A percentile compares a stretch with the other conserved stretches of the same genome.
Evolutionary conservation across 1,140 invertebrate genomes (phyloP).

Genomic region (Cyclargus thomasi): DNA sequence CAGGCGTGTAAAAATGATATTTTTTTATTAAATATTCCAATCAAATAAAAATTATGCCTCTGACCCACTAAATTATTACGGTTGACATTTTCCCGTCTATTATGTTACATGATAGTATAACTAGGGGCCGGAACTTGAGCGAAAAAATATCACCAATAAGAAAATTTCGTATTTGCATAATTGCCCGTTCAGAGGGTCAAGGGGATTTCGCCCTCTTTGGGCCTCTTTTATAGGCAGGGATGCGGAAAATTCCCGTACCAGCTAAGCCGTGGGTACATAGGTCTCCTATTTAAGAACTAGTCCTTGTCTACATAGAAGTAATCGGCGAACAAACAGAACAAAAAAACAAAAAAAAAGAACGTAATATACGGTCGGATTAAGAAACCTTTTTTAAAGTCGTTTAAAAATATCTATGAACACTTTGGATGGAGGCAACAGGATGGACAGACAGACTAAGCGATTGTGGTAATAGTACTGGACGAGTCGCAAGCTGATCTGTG

Average conservation of each 20-base stretch:
- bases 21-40: not conserved
- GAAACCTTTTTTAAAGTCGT: too few species aligned
- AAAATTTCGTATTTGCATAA: conserved; percentile 26
- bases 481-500: too few species aligned
- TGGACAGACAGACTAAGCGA: too few species aligned
- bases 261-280: not conserved
- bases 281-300: not conserved
- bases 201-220: conserved; percentile 8
- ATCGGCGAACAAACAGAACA: too few species aligned
- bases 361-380: too few species aligned
- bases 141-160: conserved; percentile 25
- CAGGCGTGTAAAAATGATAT: too few species aligned
- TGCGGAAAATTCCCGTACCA: not conserved
- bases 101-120: not conserved
- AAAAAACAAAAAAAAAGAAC: too few species aligned
- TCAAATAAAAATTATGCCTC: not conserved
- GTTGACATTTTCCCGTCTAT: not conserved
- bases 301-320: too few species aligned
- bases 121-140: conserved; percentile 18
- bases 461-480: too few species aligned
- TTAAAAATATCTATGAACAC: too few species aligned
- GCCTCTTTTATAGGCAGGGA: conserved; percentile 16
- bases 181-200: conserved; percentile 19
- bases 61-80: not conserved
- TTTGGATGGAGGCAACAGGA: too few species aligned